Evolutionary conservation across 2,888 invertebrate genomes (phyloP), one percentile per base, ranked within the genome.

Genomic region (Malthinus seriepunctatus): DNA sequence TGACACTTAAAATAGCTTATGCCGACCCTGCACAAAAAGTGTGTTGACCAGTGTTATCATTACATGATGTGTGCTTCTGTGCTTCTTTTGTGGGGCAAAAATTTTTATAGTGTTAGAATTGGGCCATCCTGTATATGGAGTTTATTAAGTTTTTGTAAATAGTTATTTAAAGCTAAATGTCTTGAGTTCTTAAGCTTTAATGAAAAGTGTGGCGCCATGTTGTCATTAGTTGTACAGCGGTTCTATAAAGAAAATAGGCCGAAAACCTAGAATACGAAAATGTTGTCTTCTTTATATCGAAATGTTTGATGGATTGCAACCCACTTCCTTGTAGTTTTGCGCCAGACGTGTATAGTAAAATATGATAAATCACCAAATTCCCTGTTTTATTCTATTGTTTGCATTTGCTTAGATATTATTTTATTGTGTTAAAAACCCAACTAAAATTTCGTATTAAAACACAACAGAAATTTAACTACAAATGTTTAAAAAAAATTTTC

Each of bases 241-340:
- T 56, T 55, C 54, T 48, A 57, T 52, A 42, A 32, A 57, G 58
- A 54, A 56, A 61, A 64, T 60, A 60, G 52, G 54, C 56, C 44
- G 59, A 60, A 63, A 64, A 66, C 60, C 58, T 50, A 52, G 56
- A 63, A 56, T 60, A 58, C 58, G 53, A 51, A 56, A 59, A 64
- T 65, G 60, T 63, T 60, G 63, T 65, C 63, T 56, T 56, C 57
- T 62, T 63, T 61, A 64, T 66, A 67, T 65, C 57, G 65, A 64
- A 65, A 64, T 64, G 51, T 64, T 66, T 67, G 67, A 67, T 67
- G 64, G 63, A 67, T 67, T 64, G 63, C 50, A 65, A 55, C 54
- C 56, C 59, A 58, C 63, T 64, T 64, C 60, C 54, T 59, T 65
- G 60, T 55, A 59, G 58, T 64, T 66, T 55, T 63, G 63, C 55